A percentile compares a stretch with the other conserved stretches of the same genome.
Evolutionary conservation across 2,797 vertebrate genomes (phyloP).

Genomic region (Sebastes kiyomatsui): DNA sequence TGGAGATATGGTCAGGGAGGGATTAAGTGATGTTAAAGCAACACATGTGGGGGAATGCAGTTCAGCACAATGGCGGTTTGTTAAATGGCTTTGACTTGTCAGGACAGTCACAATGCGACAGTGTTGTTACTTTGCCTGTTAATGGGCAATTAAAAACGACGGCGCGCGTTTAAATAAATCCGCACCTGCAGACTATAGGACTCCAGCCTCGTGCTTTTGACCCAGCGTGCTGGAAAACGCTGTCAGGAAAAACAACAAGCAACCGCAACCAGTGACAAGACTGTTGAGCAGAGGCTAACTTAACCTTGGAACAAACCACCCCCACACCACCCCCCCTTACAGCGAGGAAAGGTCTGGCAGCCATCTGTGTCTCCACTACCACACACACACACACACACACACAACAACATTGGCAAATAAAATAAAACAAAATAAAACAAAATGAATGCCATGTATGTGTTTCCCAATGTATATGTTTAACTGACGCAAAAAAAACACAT

Average conservation of each 20-base stretch:
- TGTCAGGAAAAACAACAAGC: conserved; percentile 11
- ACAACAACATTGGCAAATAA: not conserved
- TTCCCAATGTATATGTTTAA: conserved; percentile 11
- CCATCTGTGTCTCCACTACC: not conserved
- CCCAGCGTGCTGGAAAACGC: conserved; percentile 31
- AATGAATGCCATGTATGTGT: not conserved
- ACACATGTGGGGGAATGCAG: conserved; percentile 20
- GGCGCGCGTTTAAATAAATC: conserved; percentile 1
- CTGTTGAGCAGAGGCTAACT: conserved; percentile 72
- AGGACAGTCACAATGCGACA: conserved; percentile 69
- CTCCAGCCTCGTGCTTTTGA: conserved; percentile 36
- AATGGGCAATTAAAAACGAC: conserved; percentile 53
- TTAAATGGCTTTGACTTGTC: conserved; percentile 25
- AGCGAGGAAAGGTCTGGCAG: conserved; percentile 4
- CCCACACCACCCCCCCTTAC: not conserved
- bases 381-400: not conserved
- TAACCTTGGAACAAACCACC: conserved; percentile 70
- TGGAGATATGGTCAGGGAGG: not conserved
- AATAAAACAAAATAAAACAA: not conserved
- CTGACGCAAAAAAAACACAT: not conserved
- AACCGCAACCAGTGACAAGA: conserved; percentile 72
- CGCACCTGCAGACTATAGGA: conserved; percentile 3
- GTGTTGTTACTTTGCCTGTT: conserved; percentile 51
- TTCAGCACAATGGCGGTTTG: not conserved
- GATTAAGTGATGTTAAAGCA: conserved; percentile 41